Conservation (phyloP, 2,113 vertebrate species). For the Sterrhoptilus dennistouni region DNA sequence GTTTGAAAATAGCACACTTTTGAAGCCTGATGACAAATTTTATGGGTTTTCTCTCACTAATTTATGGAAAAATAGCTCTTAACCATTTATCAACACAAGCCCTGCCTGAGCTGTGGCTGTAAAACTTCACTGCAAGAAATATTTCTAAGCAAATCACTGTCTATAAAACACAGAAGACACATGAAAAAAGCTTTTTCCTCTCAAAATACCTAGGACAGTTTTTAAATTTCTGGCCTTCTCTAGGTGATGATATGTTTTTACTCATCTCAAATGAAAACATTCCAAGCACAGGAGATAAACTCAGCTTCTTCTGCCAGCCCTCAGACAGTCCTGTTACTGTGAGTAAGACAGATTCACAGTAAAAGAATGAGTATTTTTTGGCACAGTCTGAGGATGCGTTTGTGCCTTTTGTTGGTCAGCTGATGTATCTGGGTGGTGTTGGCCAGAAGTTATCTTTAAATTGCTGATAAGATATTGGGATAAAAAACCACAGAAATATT, state of each 20-base stretch:
- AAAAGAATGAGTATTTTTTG: neutral
- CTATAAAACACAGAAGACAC: slow-evolving; percentile 7
- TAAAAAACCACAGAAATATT: neutral
- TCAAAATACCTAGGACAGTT: neutral
- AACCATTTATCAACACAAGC: slow-evolving; percentile 48
- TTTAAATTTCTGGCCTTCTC: neutral
- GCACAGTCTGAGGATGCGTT: neutral
- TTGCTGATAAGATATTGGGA: neutral
- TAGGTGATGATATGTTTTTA: neutral
- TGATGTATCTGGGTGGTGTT: rapidly evolving
- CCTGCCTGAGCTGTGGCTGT: neutral
- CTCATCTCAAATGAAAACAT: neutral
- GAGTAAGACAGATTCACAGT: neutral
- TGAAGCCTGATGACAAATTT: slow-evolving; percentile 65
- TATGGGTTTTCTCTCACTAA: slow-evolving; percentile 46
- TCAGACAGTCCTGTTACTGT: neutral
- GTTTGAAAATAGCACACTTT: slow-evolving; percentile 64
- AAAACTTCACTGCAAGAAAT: slow-evolving; percentile 38
- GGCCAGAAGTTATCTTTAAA: neutral
- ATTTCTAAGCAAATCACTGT: slow-evolving; percentile 28
- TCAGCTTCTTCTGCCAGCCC: neutral
- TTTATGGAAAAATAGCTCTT: slow-evolving; percentile 59
- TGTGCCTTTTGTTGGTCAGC: neutral
- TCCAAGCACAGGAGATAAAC: neutral
- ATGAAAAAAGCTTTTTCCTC: neutral